phyloP scores from a whole-genome alignment of 2,797 vertebrate species.

The Acipenser transmontanus region DNA sequence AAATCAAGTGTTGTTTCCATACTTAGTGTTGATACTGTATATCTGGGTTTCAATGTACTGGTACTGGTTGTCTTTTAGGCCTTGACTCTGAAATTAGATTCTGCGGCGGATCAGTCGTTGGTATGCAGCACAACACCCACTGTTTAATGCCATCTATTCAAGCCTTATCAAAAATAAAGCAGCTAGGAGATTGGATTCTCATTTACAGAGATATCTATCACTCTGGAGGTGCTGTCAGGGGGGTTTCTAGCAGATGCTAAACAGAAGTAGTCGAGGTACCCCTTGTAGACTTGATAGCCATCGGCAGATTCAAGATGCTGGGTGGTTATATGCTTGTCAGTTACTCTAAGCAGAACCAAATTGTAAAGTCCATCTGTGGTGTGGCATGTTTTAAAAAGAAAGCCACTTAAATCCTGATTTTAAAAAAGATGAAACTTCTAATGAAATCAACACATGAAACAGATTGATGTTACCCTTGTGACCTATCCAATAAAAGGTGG shows the following conservation, averaged over 20 bases:
- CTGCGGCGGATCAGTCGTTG: constrained; percentile 18
- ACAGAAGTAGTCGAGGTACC: constrained; percentile 23
- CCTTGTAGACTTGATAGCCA: background rate
- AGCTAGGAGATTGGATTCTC: constrained; percentile 32
- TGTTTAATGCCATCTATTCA: constrained; percentile 34
- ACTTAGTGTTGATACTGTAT: too few relatives aligned
- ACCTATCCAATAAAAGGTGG: too few relatives aligned
- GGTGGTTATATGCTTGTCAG: constrained; percentile 25
- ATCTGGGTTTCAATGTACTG: too few relatives aligned
- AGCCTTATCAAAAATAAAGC: constrained; percentile 28
- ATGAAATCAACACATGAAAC: constrained; percentile 5
- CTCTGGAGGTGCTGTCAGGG: constrained; percentile 22
- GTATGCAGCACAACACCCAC: constrained; percentile 23
- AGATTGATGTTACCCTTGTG: too few relatives aligned
- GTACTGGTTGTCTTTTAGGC: too few relatives aligned
- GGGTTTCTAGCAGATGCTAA: constrained; percentile 20
- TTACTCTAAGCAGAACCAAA: constrained; percentile 5
- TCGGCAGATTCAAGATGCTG: background rate
- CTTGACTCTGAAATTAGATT: too few relatives aligned
- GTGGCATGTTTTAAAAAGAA: constrained; percentile 11
- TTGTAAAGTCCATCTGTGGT: background rate
- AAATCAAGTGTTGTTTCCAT: too few relatives aligned
- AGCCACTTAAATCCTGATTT: constrained; percentile 1
- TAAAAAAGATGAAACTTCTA: constrained; percentile 2
- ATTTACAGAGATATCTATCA: constrained; percentile 34